phyloP scores from a whole-genome alignment of 2,888 invertebrate species.

The Mycogona germanica region DNA sequence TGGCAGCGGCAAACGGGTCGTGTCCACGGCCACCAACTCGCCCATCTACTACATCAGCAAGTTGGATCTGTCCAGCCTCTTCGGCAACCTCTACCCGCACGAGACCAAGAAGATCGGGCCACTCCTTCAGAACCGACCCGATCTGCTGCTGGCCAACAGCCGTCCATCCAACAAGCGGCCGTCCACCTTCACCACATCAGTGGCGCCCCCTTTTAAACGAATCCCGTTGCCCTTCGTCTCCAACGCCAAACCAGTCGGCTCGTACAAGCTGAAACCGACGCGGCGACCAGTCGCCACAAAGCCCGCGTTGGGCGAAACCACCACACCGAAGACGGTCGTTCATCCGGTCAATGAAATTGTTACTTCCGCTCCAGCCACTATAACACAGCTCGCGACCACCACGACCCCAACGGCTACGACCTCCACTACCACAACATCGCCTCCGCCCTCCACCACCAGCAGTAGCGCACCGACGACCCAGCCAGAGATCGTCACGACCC shows the following conservation, averaged over 20 bases:
- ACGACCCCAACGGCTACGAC: background rate
- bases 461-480: too few species aligned
- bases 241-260: slow-evolving; percentile 13
- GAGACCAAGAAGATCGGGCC: background rate
- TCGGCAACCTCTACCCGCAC: background rate
- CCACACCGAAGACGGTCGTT: background rate
- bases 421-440: background rate
- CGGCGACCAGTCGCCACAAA: background rate
- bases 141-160: background rate
- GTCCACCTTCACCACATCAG: background rate
- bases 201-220: background rate
- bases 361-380: background rate
- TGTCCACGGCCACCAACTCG: slow-evolving; percentile 14
- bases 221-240: slow-evolving; percentile 13
- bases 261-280: slow-evolving; percentile 2
- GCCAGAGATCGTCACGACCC: too few species aligned
- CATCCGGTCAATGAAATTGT: background rate
- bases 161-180: background rate
- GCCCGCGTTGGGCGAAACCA: background rate
- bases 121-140: background rate
- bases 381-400: too few species aligned
- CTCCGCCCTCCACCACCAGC: too few species aligned
- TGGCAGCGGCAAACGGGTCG: background rate
- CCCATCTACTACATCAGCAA: slow-evolving; percentile 15
- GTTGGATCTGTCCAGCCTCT: slow-evolving; percentile 1